A percentile compares a stretch with the other conserved stretches of the same genome.
Evolutionary conservation across 2,113 vertebrate species (phyloP).

Genomic region (Sciurus niger): DNA sequence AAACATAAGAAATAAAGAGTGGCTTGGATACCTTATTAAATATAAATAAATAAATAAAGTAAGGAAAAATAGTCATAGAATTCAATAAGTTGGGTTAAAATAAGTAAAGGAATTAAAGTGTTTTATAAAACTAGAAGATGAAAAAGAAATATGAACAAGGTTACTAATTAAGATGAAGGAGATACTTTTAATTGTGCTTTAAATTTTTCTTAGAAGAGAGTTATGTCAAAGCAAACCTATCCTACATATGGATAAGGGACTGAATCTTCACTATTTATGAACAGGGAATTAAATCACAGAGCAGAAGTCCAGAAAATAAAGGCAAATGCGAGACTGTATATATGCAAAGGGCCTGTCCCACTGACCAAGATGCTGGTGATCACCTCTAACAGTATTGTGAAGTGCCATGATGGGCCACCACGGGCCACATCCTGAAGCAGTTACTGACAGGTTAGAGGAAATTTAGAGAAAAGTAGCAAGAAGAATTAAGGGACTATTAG

Average conservation of each 20-base stretch:
- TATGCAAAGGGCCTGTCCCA: neutral
- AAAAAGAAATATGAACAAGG: neutral
- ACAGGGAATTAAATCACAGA: neutral
- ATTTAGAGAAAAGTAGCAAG: neutral
- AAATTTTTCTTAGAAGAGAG: slow-evolving; percentile 38
- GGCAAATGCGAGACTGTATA: neutral
- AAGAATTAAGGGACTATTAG: neutral
- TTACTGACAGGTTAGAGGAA: neutral
- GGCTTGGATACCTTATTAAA: neutral
- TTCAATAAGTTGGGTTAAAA: slow-evolving; percentile 9
- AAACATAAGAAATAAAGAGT: slow-evolving; percentile 25
- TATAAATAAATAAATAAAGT: neutral
- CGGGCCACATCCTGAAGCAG: neutral
- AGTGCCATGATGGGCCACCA: neutral
- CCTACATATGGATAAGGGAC: neutral
- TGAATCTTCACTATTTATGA: neutral
- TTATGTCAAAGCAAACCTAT: neutral
- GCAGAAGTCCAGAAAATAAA: neutral
- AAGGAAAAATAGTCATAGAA: neutral
- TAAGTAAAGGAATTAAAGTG: neutral
- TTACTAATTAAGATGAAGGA: neutral
- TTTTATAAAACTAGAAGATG: slow-evolving; percentile 28
- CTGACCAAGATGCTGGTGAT: rapidly evolving
- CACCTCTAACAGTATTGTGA: neutral
- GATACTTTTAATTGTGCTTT: neutral